Base-by-base conservation (phyloP, 2,797 vertebrate species). In the Myoxocephalus aenaeus region DNA sequence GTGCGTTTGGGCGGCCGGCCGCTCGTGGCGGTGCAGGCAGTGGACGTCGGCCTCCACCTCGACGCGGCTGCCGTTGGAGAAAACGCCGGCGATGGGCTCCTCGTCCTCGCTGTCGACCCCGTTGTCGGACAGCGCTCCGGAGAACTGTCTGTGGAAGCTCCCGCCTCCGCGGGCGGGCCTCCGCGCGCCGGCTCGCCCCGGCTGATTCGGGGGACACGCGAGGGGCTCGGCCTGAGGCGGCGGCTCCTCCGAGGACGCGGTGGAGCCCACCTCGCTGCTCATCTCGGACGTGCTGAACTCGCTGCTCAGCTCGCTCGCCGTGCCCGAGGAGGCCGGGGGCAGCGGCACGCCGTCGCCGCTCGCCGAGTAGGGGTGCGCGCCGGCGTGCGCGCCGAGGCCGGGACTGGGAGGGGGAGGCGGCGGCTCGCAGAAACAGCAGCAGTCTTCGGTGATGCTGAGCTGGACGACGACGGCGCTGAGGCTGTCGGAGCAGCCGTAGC, bases 251-350 rank as follows among this genome's bases (percentile, higher is more conserved):
- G 99, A 98, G 0, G 98, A 99, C 1, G 97, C 98, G 0, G 97
- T 99, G 71, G 98, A 99, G 0, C 98, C 98, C 78, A 99, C 98
- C 93, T 99, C 98, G 0, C 98, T 99, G 93, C 98, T 99, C 97
- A 99, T 99, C 86, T 99, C 98, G 0, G 98, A 99, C 0, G 97
- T 96, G 79, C 98, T 99, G 75, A 99, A 96, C 94, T 99, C 98
- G 0, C 98, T 99, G 95, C 98, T 99, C 79, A 97, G 96, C 93
- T 99, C 98, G 0, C 97, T 98, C 88, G 67, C 84, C 0, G 90
- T 91, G 10, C 97, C 97, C 0, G 97, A 97, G 1, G 96, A 97
- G 0, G 96, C 94, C 0, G 94, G 95, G 72, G 25, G 96, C 90
- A 3, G 88, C 87, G 2, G 95, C 3, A 4, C 94, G 89, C 71